phyloP scores from a whole-genome alignment of 2,888 invertebrate genomes.

The Thymelicus sylvestris region DNA sequence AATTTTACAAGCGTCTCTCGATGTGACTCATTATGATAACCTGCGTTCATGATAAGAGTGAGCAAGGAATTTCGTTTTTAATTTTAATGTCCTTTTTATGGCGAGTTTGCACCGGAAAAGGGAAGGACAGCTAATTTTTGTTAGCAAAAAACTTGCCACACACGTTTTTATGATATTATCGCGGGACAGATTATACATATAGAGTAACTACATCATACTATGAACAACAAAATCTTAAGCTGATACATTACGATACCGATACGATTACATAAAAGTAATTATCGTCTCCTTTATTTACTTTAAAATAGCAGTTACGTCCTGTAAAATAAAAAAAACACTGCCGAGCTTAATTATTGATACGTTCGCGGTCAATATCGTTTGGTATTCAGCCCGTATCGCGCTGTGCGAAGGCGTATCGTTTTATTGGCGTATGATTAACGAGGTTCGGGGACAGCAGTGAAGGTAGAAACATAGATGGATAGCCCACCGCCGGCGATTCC shows the following conservation, averaged over 20 bases:
- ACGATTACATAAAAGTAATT: no score
- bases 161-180: neutral
- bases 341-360: slow-evolving; percentile 14
- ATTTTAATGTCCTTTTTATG: slow-evolving; percentile 20
- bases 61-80: slow-evolving; percentile 8
- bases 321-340: slow-evolving; percentile 15
- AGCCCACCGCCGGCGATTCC: slow-evolving; percentile 74
- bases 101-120: slow-evolving; percentile 5
- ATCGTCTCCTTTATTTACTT: neutral
- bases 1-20: slow-evolving; percentile 43
- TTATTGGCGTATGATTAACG: slow-evolving; percentile 63
- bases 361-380: slow-evolving; percentile 23
- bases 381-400: slow-evolving; percentile 30
- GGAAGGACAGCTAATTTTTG: slow-evolving; percentile 7
- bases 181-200: neutral
- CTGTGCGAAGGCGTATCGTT: slow-evolving; percentile 37
- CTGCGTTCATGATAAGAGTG: slow-evolving; percentile 25
- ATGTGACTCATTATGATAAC: slow-evolving; percentile 35
- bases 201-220: neutral
- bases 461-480: slow-evolving; percentile 51
- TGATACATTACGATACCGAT: no score
- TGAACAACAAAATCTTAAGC: neutral
- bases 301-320: slow-evolving; percentile 2
- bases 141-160: neutral
- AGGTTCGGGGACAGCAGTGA: slow-evolving; percentile 57